Conservation (phyloP, 2,113 vertebrate genomes). For the Orientallactaga bullata region DNA sequence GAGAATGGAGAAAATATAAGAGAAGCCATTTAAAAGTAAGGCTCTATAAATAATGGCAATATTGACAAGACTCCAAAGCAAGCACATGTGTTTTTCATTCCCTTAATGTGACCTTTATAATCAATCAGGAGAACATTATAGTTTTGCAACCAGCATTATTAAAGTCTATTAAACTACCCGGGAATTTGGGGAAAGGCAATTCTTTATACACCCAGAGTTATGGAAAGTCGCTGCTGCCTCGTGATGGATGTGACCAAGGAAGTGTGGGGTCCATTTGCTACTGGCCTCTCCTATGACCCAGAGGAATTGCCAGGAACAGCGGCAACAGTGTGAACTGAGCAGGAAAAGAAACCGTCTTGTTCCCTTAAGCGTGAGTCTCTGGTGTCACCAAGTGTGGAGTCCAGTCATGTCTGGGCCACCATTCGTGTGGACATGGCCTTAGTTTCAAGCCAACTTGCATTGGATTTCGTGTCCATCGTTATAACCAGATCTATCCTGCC, state of each 20-base stretch:
- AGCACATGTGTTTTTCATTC: not conserved
- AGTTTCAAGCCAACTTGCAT: not conserved
- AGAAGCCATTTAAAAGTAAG: constrained; percentile 25
- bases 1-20: not conserved
- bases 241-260: not conserved
- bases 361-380: not conserved
- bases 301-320: not conserved
- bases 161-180: not conserved
- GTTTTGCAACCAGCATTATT: not conserved
- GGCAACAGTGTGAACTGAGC: not conserved
- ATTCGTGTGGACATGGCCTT: not conserved
- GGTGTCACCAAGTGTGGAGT: not conserved
- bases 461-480: not conserved
- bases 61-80: not conserved
- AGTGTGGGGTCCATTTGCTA: not conserved
- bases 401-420: not conserved
- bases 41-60: not conserved
- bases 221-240: not conserved
- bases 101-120: not conserved
- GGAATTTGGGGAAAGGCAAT: not conserved
- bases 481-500: not conserved
- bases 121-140: not conserved
- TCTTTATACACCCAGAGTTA: not conserved
- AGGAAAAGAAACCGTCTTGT: not conserved
- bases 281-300: not conserved